A percentile compares a stretch with the other conserved stretches of the same genome.
Evolutionary conservation across 1,140 invertebrate genomes (phyloP).

Genomic region (Plodia interpunctella): DNA sequence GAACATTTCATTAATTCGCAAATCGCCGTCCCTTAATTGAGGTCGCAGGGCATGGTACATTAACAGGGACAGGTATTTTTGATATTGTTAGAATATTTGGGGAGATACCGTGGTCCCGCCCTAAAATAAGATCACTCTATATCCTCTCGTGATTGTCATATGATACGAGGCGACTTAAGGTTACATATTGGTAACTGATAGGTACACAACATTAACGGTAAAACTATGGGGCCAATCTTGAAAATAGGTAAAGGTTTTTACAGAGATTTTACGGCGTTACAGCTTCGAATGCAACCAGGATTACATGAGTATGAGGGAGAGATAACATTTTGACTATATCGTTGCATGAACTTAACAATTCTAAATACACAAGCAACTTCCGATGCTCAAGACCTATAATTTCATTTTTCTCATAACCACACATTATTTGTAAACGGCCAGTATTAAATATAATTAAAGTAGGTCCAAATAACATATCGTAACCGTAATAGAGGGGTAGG

Average conservation of each 20-base stretch:
- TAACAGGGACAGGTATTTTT: neutral
- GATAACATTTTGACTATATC: neutral
- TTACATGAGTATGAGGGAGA: too few relatives aligned
- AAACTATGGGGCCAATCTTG: too few relatives aligned
- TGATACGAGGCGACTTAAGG: too few relatives aligned
- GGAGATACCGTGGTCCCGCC: too few relatives aligned
- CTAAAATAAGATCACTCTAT: too few relatives aligned
- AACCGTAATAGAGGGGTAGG: conserved; percentile 29
- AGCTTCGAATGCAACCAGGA: too few relatives aligned
- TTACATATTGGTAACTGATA: too few relatives aligned
- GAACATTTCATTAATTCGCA: neutral
- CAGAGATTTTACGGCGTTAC: too few relatives aligned
- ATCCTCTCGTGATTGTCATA: too few relatives aligned
- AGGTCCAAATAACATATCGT: conserved; percentile 42
- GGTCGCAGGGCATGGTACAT: neutral
- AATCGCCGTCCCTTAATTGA: neutral
- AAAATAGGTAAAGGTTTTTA: too few relatives aligned
- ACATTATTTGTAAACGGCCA: conserved; percentile 51
- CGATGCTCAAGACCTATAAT: conserved; percentile 28
- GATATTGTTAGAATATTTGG: neutral
- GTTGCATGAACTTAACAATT: neutral
- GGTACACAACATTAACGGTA: too few relatives aligned
- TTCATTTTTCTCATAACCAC: conserved; percentile 34
- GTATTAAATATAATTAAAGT: conserved; percentile 51
- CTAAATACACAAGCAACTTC: neutral